A percentile compares a stretch with the other conserved stretches of the same genome.
Conservation (phyloP, 2,113 vertebrate species). For the Tragulus kanchil region DNA sequence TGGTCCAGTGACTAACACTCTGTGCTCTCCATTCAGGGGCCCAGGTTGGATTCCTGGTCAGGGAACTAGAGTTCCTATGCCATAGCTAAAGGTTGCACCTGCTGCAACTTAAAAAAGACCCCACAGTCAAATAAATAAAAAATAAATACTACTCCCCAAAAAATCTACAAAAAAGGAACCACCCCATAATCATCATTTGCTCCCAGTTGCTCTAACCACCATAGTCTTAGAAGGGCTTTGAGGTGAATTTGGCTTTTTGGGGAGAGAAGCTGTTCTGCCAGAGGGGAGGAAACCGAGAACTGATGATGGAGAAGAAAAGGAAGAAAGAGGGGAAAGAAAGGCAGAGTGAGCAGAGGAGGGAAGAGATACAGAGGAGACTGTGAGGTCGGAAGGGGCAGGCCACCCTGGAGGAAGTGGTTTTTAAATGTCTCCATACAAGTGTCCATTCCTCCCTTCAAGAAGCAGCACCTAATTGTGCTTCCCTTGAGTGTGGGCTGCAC, state of each 20-base stretch:
- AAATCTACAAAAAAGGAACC: not conserved
- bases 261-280: not conserved
- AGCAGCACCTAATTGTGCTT: not conserved
- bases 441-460: not conserved
- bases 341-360: not conserved
- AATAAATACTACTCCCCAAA: not conserved
- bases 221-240: not conserved
- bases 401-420: not conserved
- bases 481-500: not conserved
- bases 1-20: not conserved
- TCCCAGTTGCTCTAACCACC: not conserved
- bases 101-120: not conserved
- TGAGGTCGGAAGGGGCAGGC: not conserved
- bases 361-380: not conserved
- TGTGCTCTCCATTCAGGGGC: not conserved
- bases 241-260: not conserved
- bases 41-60: not conserved
- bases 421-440: not conserved
- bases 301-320: not conserved
- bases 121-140: not conserved
- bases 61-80: not conserved
- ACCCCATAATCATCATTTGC: not conserved
- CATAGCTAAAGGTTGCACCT: not conserved
- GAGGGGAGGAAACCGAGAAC: not conserved
- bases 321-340: not conserved